Evolutionary conservation across 2,888 invertebrate species (phyloP).

Genomic region (Drosophila testacea): DNA sequence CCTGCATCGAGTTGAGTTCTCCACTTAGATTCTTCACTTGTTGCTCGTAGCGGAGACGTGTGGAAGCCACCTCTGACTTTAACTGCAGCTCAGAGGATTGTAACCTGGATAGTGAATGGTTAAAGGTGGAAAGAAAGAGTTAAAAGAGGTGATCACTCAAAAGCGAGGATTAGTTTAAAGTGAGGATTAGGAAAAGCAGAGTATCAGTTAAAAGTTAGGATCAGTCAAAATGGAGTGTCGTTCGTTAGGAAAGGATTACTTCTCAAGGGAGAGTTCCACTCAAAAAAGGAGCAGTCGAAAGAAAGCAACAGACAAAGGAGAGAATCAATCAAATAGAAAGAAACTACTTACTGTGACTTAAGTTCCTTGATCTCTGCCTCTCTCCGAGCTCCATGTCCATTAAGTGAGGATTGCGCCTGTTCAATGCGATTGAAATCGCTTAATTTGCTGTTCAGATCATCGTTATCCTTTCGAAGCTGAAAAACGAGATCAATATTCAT

Average conservation of each 20-base stretch:
- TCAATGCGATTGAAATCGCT: constrained; percentile 94
- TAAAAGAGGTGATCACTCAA: neutral
- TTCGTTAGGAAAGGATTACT: neutral
- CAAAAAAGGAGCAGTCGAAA: neutral
- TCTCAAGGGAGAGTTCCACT: neutral
- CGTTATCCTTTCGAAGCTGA: constrained; percentile 90
- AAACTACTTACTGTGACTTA: constrained; percentile 86
- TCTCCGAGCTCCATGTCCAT: constrained; percentile 90
- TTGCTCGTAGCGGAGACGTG: constrained; percentile 93
- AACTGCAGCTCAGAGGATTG: constrained; percentile 90
- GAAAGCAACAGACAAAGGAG: neutral
- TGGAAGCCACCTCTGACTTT: constrained; percentile 92
- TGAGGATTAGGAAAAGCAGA: neutral
- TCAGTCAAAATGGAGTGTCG: neutral
- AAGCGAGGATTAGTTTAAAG: neutral
- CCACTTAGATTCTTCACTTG: constrained; percentile 92
- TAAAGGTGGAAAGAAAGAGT: neutral
- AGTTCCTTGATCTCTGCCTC: constrained; percentile 91
- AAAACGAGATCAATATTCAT: constrained; percentile 90
- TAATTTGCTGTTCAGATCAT: constrained; percentile 91
- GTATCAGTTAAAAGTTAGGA: neutral
- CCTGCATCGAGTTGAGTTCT: constrained; percentile 93
- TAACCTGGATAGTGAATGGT: constrained; percentile 83
- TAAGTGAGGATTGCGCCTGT: constrained; percentile 92
- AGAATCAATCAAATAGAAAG: neutral